Evolutionary conservation across 2,113 vertebrate genomes (phyloP).

Genomic region (Chloropsis hardwickii): DNA sequence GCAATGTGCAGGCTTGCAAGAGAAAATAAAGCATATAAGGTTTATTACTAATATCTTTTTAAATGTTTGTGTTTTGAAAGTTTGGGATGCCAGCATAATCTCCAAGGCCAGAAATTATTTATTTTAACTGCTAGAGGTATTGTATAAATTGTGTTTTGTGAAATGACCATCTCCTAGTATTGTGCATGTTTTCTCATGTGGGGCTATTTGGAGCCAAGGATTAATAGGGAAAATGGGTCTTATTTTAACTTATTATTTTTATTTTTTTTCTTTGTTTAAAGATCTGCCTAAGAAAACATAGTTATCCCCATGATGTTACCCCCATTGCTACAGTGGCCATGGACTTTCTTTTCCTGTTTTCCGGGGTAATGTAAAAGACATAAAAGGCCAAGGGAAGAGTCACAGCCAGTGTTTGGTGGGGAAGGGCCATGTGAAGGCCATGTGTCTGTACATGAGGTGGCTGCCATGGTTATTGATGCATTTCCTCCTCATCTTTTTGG

Average conservation of each 20-base stretch:
- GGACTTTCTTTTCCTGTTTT: not conserved
- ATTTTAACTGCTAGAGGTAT: not conserved
- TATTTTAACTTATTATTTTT: not conserved
- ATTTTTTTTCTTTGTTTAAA: not conserved
- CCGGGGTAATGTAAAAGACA: not conserved
- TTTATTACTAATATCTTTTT: not conserved
- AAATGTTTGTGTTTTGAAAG: not conserved
- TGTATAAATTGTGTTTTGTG: not conserved
- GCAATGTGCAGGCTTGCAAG: not conserved
- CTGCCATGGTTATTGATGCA: not conserved
- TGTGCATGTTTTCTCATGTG: not conserved
- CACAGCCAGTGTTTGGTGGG: not conserved
- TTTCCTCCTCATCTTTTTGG: not conserved
- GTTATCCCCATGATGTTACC: not conserved
- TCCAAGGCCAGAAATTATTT: not conserved
- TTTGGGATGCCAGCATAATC: not conserved
- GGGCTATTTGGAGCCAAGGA: not conserved
- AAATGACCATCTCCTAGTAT: not conserved
- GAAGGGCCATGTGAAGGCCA: not conserved
- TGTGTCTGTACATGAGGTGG: not conserved
- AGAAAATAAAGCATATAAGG: not conserved
- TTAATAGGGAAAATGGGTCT: not conserved
- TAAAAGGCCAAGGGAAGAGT: not conserved
- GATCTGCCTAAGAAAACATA: not conserved
- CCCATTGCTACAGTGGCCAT: not conserved